Percentiles rank a stretch among this genome's conserved stretches.
phyloP scores from a whole-genome alignment of 2,797 vertebrate species.

The Hephaestus fuliginosus region DNA sequence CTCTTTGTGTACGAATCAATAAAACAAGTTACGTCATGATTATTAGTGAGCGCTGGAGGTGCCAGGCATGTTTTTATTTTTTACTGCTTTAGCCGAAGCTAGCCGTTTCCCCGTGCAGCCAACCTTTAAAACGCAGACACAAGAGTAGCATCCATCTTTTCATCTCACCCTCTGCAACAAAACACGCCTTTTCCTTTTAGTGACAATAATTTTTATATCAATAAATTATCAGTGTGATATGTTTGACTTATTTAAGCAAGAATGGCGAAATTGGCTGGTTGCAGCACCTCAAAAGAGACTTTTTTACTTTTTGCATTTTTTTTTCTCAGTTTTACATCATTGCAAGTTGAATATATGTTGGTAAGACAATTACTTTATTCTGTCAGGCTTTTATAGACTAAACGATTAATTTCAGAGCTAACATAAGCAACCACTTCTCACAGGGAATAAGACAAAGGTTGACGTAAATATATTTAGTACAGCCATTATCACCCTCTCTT shows the following conservation, averaged over 20 bases:
- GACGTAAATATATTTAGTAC: constrained; percentile 10
- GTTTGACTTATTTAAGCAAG: background rate
- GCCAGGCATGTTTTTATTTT: too few relatives aligned
- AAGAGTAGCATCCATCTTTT: too few relatives aligned
- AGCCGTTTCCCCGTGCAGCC: background rate
- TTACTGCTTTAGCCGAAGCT: background rate
- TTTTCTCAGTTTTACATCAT: background rate
- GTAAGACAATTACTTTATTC: too few relatives aligned
- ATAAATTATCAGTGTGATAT: background rate
- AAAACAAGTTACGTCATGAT: too few relatives aligned
- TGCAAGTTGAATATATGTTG: background rate
- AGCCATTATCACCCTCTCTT: constrained; percentile 22
- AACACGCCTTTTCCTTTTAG: too few relatives aligned
- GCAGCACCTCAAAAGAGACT: background rate
- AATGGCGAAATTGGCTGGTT: background rate
- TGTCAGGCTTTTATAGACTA: background rate
- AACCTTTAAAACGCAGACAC: background rate
- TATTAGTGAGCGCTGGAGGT: background rate
- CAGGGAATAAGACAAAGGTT: background rate
- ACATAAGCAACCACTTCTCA: background rate
- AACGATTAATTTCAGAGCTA: background rate
- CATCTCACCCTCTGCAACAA: background rate
- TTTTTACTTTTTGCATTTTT: too few relatives aligned
- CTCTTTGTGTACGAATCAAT: too few relatives aligned
- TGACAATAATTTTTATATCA: background rate